Percentiles rank a stretch among this genome's conserved stretches.
Evolutionary conservation across 2,888 invertebrate species (phyloP).

Genomic region (Drosophila atripex): DNA sequence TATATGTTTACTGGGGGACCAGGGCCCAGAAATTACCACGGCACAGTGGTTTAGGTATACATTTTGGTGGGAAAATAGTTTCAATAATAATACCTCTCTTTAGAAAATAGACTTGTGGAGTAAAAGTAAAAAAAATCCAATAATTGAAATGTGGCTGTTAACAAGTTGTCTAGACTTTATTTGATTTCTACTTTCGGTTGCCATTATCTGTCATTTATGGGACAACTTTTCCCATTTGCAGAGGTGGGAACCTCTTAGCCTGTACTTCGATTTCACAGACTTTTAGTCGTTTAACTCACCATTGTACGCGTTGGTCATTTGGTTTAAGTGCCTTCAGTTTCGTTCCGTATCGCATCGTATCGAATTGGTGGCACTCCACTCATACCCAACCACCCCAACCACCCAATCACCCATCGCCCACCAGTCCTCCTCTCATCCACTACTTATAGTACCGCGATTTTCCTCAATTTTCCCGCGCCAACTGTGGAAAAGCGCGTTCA

Average conservation of each 20-base stretch:
- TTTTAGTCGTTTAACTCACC: constrained; percentile 41
- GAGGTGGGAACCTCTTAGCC: constrained; percentile 8
- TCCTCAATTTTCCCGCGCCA: background rate
- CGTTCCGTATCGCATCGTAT: constrained; percentile 48
- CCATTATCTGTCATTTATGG: constrained; percentile 40
- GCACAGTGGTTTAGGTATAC: constrained; percentile 10
- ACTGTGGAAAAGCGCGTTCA: constrained; percentile 34
- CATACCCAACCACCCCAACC: background rate
- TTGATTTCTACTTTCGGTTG: constrained; percentile 11
- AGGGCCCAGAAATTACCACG: constrained; percentile 36
- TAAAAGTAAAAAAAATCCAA: background rate
- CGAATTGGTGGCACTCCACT: constrained; percentile 40
- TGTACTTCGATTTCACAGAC: constrained; percentile 8
- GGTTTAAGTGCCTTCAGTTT: constrained; percentile 58
- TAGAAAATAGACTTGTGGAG: too few species aligned
- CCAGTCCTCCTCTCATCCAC: constrained; percentile 13
- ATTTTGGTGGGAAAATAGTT: background rate
- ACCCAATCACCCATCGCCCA: background rate
- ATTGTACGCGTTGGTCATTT: constrained; percentile 57
- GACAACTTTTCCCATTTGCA: constrained; percentile 27
- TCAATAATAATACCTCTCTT: too few species aligned
- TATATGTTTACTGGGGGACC: constrained; percentile 23
- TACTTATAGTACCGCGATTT: background rate
- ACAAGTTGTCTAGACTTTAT: constrained; percentile 14
- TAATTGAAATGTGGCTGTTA: constrained; percentile 19